phyloP scores from a whole-genome alignment of 1,140 invertebrate species.

The Cataglyphis hispanica region DNA sequence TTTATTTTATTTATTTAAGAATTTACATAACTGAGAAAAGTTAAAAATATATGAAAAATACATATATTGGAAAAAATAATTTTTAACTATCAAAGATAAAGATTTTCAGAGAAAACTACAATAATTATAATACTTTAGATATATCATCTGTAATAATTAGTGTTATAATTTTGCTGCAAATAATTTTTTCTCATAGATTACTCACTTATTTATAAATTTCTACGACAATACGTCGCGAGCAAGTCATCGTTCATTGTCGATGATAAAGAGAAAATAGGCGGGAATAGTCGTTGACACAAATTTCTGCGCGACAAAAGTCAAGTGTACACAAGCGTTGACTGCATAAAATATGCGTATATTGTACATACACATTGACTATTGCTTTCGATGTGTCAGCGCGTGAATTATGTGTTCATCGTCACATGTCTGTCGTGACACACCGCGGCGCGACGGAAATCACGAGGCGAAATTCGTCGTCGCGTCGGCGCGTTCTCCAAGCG shows the following conservation, averaged over 20 bases:
- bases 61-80: not conserved
- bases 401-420: slow-evolving; percentile 44
- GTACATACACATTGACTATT: slow-evolving; percentile 11
- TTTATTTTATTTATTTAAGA: not conserved
- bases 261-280: not conserved
- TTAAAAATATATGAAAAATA: not conserved
- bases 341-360: not conserved
- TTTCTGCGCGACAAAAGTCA: slow-evolving; percentile 1
- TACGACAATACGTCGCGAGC: not conserved
- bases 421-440: not conserved
- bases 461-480: slow-evolving; percentile 28
- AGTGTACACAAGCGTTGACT: not conserved
- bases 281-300: not conserved
- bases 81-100: not conserved
- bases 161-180: not conserved
- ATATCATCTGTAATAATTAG: not conserved
- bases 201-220: not conserved
- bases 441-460: slow-evolving; percentile 26
- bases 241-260: not conserved
- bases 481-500: not conserved
- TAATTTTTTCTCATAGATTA: not conserved
- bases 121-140: not conserved
- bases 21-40: not conserved
- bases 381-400: not conserved
- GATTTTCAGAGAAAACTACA: not conserved